Percentiles rank a stretch among this genome's conserved stretches.
phyloP scores from a whole-genome alignment of 2,797 vertebrate genomes.

The Lagorchestes hirsutus region DNA sequence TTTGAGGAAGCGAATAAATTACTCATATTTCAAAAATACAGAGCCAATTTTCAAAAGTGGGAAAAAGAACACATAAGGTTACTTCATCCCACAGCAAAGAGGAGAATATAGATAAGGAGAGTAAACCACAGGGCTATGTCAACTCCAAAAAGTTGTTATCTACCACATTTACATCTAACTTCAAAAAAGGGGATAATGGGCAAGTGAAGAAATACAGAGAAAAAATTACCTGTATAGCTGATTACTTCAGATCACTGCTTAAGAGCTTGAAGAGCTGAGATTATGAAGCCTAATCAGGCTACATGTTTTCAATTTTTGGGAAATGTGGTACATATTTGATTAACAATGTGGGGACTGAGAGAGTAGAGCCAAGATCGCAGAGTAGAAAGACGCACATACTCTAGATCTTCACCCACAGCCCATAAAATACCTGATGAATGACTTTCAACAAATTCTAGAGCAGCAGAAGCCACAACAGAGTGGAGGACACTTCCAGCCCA shows the following conservation, averaged over 20 bases:
- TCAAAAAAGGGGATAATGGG: background rate
- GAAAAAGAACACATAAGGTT: slow-evolving; percentile 42
- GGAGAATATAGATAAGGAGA: background rate
- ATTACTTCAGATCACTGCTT: background rate
- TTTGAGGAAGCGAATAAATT: slow-evolving; percentile 33
- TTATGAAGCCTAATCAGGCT: background rate
- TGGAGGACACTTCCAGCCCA: too few species aligned
- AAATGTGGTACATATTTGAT: slow-evolving; percentile 24
- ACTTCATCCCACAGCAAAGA: slow-evolving; percentile 51
- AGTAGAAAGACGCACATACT: too few species aligned
- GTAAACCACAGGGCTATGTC: slow-evolving; percentile 5
- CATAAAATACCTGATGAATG: too few species aligned
- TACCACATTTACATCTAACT: slow-evolving; percentile 6
- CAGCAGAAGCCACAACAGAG: too few species aligned
- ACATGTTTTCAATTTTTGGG: slow-evolving; percentile 40
- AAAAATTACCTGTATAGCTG: background rate
- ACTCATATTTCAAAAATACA: slow-evolving; percentile 45
- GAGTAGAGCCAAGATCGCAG: too few species aligned
- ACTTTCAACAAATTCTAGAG: too few species aligned
- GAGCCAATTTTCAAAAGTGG: slow-evolving; percentile 57
- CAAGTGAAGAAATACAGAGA: background rate
- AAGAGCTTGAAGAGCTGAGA: background rate
- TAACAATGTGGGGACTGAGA: slow-evolving; percentile 27
- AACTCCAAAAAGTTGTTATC: slow-evolving; percentile 11
- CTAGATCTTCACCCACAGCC: too few species aligned